phyloP scores from a whole-genome alignment of 1,140 invertebrate genomes.

The Drosophila ananassae region DNA sequence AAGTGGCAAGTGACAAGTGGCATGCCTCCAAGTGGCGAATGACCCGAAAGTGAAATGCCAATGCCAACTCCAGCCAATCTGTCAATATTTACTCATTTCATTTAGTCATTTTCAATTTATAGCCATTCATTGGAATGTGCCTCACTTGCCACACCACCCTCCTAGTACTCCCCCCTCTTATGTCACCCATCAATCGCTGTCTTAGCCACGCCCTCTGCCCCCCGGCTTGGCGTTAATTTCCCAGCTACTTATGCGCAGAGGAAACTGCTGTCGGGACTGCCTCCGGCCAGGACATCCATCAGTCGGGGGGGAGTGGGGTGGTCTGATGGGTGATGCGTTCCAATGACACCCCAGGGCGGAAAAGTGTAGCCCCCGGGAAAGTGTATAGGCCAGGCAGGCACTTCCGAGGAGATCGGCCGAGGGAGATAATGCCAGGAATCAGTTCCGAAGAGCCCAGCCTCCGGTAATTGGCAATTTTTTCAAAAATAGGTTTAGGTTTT shows the following conservation, averaged over 20 bases:
- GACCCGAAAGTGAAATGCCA: conserved; percentile 6
- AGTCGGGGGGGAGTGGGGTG: conserved; percentile 12
- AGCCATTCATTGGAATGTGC: conserved; percentile 77
- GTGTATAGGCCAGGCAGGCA: conserved; percentile 2
- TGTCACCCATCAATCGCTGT: conserved; percentile 48
- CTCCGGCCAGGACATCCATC: conserved; percentile 53
- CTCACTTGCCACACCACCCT: neutral
- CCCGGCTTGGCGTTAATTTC: conserved; percentile 66
- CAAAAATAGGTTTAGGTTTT: neutral
- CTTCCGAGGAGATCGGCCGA: conserved; percentile 26
- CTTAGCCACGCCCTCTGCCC: conserved; percentile 17
- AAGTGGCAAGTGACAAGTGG: neutral
- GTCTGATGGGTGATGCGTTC: neutral
- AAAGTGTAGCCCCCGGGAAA: conserved; percentile 2
- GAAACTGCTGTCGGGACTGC: conserved; percentile 34
- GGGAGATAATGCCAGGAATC: conserved; percentile 22
- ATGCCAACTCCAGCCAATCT: conserved; percentile 68
- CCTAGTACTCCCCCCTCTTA: neutral
- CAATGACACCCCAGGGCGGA: conserved; percentile 28
- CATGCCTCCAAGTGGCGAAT: conserved; percentile 1
- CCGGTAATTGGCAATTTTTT: neutral
- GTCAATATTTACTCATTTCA: conserved; percentile 82
- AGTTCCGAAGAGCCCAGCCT: conserved; percentile 12
- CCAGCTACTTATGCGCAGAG: conserved; percentile 74
- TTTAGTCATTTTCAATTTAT: conserved; percentile 82